Evolutionary conservation across 2,113 vertebrate species (phyloP), one percentile per base, ranked within the genome.

Genomic region (Notothenia rossii): DNA sequence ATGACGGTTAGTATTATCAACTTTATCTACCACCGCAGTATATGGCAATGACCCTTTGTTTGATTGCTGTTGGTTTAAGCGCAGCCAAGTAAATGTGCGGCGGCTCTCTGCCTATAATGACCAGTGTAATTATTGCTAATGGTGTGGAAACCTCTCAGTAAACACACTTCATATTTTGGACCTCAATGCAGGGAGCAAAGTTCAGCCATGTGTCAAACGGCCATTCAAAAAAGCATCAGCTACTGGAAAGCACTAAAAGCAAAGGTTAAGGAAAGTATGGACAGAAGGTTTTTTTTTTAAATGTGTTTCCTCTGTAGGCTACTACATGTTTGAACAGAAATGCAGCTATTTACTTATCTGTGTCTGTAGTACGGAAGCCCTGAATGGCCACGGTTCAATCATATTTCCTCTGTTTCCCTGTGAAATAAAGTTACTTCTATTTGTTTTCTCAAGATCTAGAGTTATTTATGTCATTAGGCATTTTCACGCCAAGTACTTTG

Each of bases 61-160:
- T 72, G 71, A 79, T 72, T 80, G 77, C n/a, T 76, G 75, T 46
- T 86, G 78, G 71, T 88, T 78, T 46, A 63, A 63, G 73, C 72
- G 70, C 86, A 72, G 77, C 82, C 46, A 43, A 71, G 84, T 70
- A 77, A 72, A 82, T 81, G 48, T 70, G 22, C 68, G 20, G 82
- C 77, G 64, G 75, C 75, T 60, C 60, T 71, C 33, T 58, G 62
- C 56, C 58, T 64, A 29, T 83, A 83, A 84, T 87, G 76, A 54
- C 73, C 81, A 20, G 53, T 43, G 69, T 86, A 75, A 85, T 89
- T 86, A 79, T 83, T 86, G 74, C 79, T 81, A 91, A 90, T 87
- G 85, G 65, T 75, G 75, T 72, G 88, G 76, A 91, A 87, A 84
- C 61, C 48, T 80, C 80, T 84, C 15, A 49, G 84, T 75, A 83